Evolutionary conservation across 2,797 vertebrate species (phyloP), one percentile per base, ranked within the genome.

Genomic region (Alosa sapidissima): DNA sequence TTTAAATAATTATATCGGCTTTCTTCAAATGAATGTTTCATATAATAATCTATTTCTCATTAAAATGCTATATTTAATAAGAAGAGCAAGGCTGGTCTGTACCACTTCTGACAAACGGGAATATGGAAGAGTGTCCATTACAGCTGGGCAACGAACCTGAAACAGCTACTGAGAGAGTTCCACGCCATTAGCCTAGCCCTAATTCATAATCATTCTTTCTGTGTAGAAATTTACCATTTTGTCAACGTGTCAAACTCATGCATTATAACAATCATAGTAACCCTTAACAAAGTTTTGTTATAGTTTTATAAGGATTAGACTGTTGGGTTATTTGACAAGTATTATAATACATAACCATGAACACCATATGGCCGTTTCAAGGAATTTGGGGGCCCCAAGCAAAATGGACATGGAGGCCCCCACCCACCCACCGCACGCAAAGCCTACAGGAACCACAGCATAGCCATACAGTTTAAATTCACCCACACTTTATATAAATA

Each of bases 51-150:
- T 95, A 95, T 96, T 96, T 96, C 95, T 95, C 95, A 96, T 96
- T 96, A 96, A 96, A 96, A 96, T 91, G 94, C 94, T 96, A 96
- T 96, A 96, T 96, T 96, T 96, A 95, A 95, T 96, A 96, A 93
- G 92, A 95, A 93, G 93, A 93, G 91, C 92, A 90, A 91, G 91
- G 90, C 90, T 90, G 92, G 88, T 96, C 93, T 96, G 89, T 96
- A 91, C 92, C 87, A 49, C 91, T 91, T 90, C 84, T 81, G 58
- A 19, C 36, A 19, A 78, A 14, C 5, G n/a, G 58, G n/a, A 3
- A 24, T 19, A 21, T 16, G 6, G 72, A 78, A 19, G 16, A n/a
- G 16, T 47, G 72, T 47, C 19, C 72, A 75, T 21, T 45, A 11
- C 72, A 45, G 19, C 41, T 19, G 72, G 47, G 36, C 41, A 47